A percentile compares a stretch with the other conserved stretches of the same genome.
Conservation (phyloP, 2,113 vertebrate species). For the Picathartes gymnocephalus region DNA sequence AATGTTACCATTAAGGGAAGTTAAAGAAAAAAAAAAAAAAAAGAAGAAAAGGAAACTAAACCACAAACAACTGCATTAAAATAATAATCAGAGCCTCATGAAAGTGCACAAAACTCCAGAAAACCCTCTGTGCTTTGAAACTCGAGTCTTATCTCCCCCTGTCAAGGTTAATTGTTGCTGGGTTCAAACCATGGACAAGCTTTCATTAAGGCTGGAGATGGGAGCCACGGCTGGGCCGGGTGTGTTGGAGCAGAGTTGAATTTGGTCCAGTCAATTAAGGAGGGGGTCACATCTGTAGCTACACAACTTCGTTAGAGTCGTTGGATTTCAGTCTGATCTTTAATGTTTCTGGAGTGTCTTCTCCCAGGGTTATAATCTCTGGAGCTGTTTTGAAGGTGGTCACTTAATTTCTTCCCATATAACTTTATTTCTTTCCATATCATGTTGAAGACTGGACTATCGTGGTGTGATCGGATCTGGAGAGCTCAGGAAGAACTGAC, state of each 20-base stretch:
- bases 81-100: constrained; percentile 40
- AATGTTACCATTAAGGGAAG: neutral
- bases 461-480: neutral
- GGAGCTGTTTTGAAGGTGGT: neutral
- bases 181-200: constrained; percentile 42
- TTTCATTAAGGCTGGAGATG: constrained; percentile 3
- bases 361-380: neutral
- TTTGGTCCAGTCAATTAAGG: neutral
- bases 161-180: constrained; percentile 36
- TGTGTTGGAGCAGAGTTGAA: neutral
- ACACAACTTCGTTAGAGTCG: neutral
- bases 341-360: neutral
- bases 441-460: neutral
- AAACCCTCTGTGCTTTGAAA: constrained; percentile 33
- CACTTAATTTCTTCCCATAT: neutral
- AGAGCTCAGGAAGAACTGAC: neutral
- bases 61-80: constrained; percentile 38
- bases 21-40: neutral
- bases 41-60: neutral
- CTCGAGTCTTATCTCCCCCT: constrained; percentile 20
- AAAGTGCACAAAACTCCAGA: neutral
- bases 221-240: neutral
- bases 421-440: neutral
- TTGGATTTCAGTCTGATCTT: neutral
- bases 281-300: neutral